phyloP scores from a whole-genome alignment of 2,888 invertebrate genomes.

The Aporophyla nigra region DNA sequence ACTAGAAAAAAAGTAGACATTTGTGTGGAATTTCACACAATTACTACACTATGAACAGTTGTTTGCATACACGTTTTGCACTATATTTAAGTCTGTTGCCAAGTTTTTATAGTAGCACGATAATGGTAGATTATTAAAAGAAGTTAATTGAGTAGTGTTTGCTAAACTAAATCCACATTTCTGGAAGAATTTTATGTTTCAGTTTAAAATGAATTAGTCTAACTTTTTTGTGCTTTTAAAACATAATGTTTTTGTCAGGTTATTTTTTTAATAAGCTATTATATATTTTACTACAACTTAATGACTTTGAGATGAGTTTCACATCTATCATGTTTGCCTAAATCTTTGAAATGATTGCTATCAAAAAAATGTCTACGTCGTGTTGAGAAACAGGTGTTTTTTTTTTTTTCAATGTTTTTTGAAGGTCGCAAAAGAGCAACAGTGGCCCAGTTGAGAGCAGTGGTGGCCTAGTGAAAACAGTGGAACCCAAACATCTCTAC shows the following conservation, averaged over 20 bases:
- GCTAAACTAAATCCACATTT: not conserved
- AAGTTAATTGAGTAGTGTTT: not conserved
- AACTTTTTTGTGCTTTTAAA: not conserved
- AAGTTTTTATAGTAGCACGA: not conserved
- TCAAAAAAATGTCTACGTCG: not conserved
- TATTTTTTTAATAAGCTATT: not conserved
- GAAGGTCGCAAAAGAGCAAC: too few species aligned
- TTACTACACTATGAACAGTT: constrained; percentile 40
- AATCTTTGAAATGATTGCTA: not conserved
- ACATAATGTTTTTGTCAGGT: not conserved
- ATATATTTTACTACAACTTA: not conserved
- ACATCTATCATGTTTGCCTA: not conserved
- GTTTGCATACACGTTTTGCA: constrained; percentile 40
- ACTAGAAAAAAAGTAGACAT: constrained; percentile 31
- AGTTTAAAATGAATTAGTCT: not conserved
- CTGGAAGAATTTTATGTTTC: not conserved
- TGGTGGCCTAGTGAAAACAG: too few species aligned
- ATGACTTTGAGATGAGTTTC: not conserved
- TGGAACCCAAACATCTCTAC: too few species aligned
- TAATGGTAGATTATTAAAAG: not conserved
- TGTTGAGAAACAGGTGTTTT: not conserved
- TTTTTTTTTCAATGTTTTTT: not conserved
- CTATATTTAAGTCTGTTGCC: constrained; percentile 19
- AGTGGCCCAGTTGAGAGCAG: too few species aligned
- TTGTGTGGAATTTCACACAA: constrained; percentile 58